These are phyloP conservation scores for Triplophysa dalaica DNA, from an alignment of 2,113 vertebrate genomes.

Conservation along the genomic window DNA sequence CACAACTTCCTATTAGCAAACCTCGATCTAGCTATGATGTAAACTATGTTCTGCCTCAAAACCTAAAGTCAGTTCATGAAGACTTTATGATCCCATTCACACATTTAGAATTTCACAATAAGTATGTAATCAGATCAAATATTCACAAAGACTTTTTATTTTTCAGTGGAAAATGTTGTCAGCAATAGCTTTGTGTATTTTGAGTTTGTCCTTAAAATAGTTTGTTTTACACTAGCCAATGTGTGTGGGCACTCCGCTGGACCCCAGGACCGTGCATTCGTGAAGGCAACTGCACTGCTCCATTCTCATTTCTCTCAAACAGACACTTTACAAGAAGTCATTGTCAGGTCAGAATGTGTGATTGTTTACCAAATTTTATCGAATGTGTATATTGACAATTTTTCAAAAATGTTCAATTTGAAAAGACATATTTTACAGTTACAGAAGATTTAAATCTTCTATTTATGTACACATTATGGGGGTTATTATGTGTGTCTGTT, in stretches of 20 bases:
- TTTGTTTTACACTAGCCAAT: conserved; percentile 75
- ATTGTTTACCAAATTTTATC: too few relatives aligned
- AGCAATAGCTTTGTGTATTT: background rate
- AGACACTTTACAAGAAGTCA: conserved; percentile 82
- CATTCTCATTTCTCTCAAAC: conserved; percentile 83
- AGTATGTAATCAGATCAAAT: background rate
- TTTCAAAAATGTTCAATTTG: too few relatives aligned
- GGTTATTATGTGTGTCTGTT: conserved; percentile 6
- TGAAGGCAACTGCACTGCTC: conserved; percentile 81
- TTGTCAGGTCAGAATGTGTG: conserved; percentile 81
- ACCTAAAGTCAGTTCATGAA: background rate
- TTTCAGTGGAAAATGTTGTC: too few relatives aligned
- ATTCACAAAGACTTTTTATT: background rate
- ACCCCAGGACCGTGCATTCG: conserved; percentile 79
- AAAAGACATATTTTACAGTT: too few relatives aligned
- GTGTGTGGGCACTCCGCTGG: conserved; percentile 67
- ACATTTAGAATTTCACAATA: background rate
- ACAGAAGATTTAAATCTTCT: background rate
- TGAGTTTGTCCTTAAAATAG: conserved; percentile 12
- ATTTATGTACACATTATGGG: background rate
- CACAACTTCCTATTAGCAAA: too few relatives aligned
- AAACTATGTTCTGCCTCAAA: too few relatives aligned
- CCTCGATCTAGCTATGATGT: too few relatives aligned
- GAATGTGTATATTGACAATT: too few relatives aligned
- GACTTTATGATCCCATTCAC: background rate